These are phyloP conservation scores for Phyllotreta striolata DNA, from an alignment of 2,888 invertebrate species.

Conservation along the genomic window DNA sequence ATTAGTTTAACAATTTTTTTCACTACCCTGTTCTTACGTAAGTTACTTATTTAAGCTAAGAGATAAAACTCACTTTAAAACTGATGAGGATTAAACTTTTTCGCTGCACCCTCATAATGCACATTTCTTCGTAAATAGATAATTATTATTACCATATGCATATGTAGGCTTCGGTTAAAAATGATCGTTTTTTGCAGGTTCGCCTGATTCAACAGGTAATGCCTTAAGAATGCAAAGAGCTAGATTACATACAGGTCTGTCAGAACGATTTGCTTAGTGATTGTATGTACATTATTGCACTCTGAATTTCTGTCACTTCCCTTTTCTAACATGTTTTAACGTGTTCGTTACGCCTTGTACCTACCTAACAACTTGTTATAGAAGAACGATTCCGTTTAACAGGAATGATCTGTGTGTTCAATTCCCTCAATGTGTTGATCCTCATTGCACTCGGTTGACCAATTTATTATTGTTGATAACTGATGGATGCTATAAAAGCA, in stretches of 20 bases:
- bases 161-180: constrained; percentile 15
- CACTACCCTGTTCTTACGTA: too few relatives aligned
- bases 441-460: neutral
- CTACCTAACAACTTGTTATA: neutral
- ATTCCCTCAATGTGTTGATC: neutral
- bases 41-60: too few relatives aligned
- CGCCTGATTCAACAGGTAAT: constrained; percentile 44
- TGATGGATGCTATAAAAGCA: too few relatives aligned
- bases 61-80: too few relatives aligned
- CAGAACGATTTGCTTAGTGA: constrained; percentile 29
- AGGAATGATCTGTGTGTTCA: neutral
- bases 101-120: too few relatives aligned
- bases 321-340: constrained; percentile 22
- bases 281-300: neutral
- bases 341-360: neutral
- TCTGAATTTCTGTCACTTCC: too few relatives aligned
- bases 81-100: too few relatives aligned
- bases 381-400: neutral
- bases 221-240: constrained; percentile 43
- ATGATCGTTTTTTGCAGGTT: constrained; percentile 42
- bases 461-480: too few relatives aligned
- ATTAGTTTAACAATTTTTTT: too few relatives aligned
- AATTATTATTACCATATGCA: constrained; percentile 9
- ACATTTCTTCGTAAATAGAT: constrained; percentile 8
- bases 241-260: constrained; percentile 43